phyloP scores from a whole-genome alignment of 2,797 vertebrate species.

The Coregonus sp. region DNA sequence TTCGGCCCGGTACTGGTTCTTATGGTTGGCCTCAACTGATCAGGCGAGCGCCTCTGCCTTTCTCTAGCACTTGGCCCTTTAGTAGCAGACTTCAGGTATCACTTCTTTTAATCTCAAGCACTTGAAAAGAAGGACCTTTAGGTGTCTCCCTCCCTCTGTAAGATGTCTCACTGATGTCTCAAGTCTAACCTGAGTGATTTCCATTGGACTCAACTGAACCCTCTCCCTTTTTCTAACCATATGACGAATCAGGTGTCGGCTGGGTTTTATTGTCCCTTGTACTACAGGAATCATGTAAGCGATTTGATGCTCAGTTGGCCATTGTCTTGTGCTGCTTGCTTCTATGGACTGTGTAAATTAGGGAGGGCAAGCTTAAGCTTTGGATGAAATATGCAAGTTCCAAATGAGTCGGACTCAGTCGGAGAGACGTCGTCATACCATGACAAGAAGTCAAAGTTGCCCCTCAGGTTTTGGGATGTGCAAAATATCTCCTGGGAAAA shows the following conservation, averaged over 20 bases:
- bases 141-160: slow-evolving; percentile 31
- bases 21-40: slow-evolving; percentile 18
- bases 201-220: slow-evolving; percentile 22
- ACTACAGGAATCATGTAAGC: slow-evolving; percentile 40
- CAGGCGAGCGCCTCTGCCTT: slow-evolving; percentile 27
- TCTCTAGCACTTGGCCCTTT: slow-evolving; percentile 46
- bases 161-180: slow-evolving; percentile 39
- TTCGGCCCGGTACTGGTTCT: slow-evolving; percentile 1
- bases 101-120: slow-evolving; percentile 45
- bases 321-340: background rate
- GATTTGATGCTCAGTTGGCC: slow-evolving; percentile 39
- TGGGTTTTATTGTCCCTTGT: slow-evolving; percentile 12
- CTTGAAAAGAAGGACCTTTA: slow-evolving; percentile 48
- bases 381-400: slow-evolving; percentile 13
- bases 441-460: slow-evolving; percentile 65
- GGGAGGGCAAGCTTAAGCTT: background rate
- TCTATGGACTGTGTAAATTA: slow-evolving; percentile 27
- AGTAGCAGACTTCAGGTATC: slow-evolving; percentile 41
- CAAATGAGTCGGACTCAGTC: slow-evolving; percentile 6
- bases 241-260: slow-evolving; percentile 8
- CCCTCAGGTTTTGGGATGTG: slow-evolving; percentile 69
- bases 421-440: slow-evolving; percentile 28
- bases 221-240: slow-evolving; percentile 11
- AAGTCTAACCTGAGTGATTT: slow-evolving; percentile 25
- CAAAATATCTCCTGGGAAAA: slow-evolving; percentile 62